These are phyloP conservation scores for Labrus mixtus DNA, from an alignment of 2,113 vertebrate genomes.

Conservation along the genomic window DNA sequence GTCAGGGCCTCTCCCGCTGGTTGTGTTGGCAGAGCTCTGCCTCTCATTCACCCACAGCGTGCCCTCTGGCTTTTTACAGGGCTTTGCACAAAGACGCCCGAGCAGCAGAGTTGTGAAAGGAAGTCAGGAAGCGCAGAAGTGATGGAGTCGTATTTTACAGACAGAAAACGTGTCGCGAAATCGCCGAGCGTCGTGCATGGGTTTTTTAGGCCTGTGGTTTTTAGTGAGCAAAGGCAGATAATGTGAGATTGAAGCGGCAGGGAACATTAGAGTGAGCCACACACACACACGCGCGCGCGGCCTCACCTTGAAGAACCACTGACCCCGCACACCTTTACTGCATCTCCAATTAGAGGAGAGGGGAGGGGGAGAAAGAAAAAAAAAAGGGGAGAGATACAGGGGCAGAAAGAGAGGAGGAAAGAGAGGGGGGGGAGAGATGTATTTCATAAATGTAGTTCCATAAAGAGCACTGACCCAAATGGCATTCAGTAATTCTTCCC, in stretches of 20 bases:
- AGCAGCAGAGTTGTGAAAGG: slow-evolving; percentile 55
- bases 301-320: slow-evolving; percentile 85
- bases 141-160: slow-evolving; percentile 37
- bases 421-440: slow-evolving; percentile 74
- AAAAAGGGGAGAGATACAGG: slow-evolving; percentile 70
- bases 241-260: slow-evolving; percentile 16
- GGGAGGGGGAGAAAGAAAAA: slow-evolving; percentile 64
- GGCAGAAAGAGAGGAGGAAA: slow-evolving; percentile 62
- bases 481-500: slow-evolving; percentile 80
- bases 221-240: slow-evolving; percentile 52
- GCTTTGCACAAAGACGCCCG: slow-evolving; percentile 73
- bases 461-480: slow-evolving; percentile 84
- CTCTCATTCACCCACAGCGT: slow-evolving; percentile 74
- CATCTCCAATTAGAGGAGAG: slow-evolving; percentile 79
- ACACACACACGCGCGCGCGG: too few species aligned
- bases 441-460: slow-evolving; percentile 82
- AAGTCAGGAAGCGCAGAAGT: slow-evolving; percentile 20
- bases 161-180: slow-evolving; percentile 44
- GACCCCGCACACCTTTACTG: slow-evolving; percentile 82
- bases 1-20: slow-evolving; percentile 62
- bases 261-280: slow-evolving; percentile 61
- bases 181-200: not conserved
- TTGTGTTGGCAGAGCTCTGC: slow-evolving; percentile 72
- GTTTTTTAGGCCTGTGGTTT: slow-evolving; percentile 47
- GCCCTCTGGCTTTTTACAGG: slow-evolving; percentile 78